These are phyloP conservation scores for Cistogaster globosa DNA, from an alignment of 2,888 invertebrate genomes.

Conservation along the genomic window DNA sequence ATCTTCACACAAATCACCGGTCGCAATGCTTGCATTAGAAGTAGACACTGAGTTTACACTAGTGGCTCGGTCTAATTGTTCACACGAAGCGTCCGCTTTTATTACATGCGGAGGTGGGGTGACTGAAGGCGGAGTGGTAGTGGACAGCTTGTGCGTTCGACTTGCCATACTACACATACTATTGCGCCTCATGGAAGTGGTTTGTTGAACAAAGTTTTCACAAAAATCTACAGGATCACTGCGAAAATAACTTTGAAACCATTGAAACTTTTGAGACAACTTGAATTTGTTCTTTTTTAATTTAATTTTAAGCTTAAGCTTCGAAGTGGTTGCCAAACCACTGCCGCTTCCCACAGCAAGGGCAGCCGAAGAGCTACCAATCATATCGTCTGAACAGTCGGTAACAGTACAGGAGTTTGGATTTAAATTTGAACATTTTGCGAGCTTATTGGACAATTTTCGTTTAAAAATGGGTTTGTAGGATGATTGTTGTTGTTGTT, in stretches of 20 bases:
- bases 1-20: constrained; percentile 75
- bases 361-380: constrained; percentile 14
- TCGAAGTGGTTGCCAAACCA: constrained; percentile 69
- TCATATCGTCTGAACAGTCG: constrained; percentile 7
- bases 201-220: constrained; percentile 77
- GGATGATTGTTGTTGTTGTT: constrained; percentile 38
- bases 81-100: constrained; percentile 48
- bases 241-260: constrained; percentile 77
- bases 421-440: constrained; percentile 33
- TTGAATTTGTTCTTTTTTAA: constrained; percentile 75
- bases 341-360: constrained; percentile 39
- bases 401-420: not conserved
- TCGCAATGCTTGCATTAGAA: constrained; percentile 71
- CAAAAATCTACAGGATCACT: constrained; percentile 78
- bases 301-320: constrained; percentile 74
- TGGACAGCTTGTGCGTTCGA: constrained; percentile 72
- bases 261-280: constrained; percentile 75
- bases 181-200: constrained; percentile 75
- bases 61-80: constrained; percentile 45
- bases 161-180: constrained; percentile 75
- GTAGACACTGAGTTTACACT: constrained; percentile 63
- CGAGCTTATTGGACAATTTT: constrained; percentile 56
- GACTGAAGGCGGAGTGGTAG: constrained; percentile 62
- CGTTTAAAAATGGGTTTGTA: constrained; percentile 67
- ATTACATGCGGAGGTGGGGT: constrained; percentile 47